Conservation (phyloP, 1,140 invertebrate genomes). For the Frieseomelitta varia region DNA sequence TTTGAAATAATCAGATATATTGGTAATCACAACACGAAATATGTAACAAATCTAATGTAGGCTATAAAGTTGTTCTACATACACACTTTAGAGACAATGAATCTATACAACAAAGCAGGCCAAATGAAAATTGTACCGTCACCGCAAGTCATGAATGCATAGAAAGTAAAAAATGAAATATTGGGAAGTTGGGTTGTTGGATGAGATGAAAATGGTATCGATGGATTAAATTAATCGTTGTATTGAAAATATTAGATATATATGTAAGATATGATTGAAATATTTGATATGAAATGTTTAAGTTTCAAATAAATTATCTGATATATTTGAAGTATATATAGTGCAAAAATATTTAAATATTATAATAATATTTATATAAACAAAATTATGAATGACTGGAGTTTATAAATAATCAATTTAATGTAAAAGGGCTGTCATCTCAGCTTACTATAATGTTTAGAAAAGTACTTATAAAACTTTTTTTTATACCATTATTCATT, state of each 20-base stretch:
- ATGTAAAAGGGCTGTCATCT: conserved; percentile 24
- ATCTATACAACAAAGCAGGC: conserved; percentile 63
- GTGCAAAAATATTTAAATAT: neutral
- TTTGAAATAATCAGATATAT: conserved; percentile 42
- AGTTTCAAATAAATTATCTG: conserved; percentile 7
- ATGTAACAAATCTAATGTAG: conserved; percentile 64
- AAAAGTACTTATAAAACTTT: neutral
- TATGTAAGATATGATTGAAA: neutral
- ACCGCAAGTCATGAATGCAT: conserved; percentile 72
- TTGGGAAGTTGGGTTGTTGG: conserved; percentile 35
- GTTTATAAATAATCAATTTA: conserved; percentile 4
- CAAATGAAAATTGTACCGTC: conserved; percentile 72
- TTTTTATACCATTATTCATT: neutral
- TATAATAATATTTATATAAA: neutral
- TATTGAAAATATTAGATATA: conserved; percentile 25
- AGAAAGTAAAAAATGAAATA: conserved; percentile 59
- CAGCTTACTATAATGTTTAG: conserved; percentile 10
- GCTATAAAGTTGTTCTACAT: conserved; percentile 63
- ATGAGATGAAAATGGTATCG: conserved; percentile 45
- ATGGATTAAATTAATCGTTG: conserved; percentile 60
- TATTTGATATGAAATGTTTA: neutral
- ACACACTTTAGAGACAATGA: conserved; percentile 56
- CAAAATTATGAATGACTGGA: neutral
- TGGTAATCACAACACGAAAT: conserved; percentile 56
- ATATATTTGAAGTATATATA: neutral